Evolutionary conservation across 2,888 invertebrate species (phyloP).

Genomic region (Eutolmus rufibarbis): DNA sequence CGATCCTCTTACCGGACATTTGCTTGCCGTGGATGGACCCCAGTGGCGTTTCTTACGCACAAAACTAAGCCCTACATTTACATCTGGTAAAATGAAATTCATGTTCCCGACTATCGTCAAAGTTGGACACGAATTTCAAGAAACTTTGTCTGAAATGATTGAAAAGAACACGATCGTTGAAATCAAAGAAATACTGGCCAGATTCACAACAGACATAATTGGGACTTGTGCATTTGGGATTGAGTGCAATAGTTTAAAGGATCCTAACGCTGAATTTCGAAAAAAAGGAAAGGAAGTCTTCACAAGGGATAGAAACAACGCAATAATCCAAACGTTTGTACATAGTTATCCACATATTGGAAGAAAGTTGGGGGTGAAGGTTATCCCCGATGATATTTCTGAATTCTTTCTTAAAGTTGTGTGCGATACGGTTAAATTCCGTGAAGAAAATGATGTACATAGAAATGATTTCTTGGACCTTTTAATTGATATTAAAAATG

Average conservation of each 20-base stretch:
- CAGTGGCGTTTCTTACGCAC: slow-evolving; percentile 60
- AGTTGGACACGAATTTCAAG: slow-evolving; percentile 48
- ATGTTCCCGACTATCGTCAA: slow-evolving; percentile 56
- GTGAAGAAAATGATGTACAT: slow-evolving; percentile 63
- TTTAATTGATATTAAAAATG: slow-evolving; percentile 64
- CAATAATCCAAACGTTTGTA: slow-evolving; percentile 45
- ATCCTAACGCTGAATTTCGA: slow-evolving; percentile 59
- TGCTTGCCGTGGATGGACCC: slow-evolving; percentile 53
- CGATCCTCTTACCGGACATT: slow-evolving; percentile 53
- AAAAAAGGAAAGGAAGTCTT: slow-evolving; percentile 50
- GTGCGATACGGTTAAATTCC: slow-evolving; percentile 63
- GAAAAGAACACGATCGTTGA: slow-evolving; percentile 53
- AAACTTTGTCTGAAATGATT: background rate
- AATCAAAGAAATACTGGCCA: slow-evolving; percentile 60
- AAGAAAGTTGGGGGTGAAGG: slow-evolving; percentile 51
- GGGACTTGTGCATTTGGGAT: slow-evolving; percentile 63
- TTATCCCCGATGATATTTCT: slow-evolving; percentile 52
- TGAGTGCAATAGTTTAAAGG: slow-evolving; percentile 60
- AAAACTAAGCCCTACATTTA: slow-evolving; percentile 61
- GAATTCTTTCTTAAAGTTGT: slow-evolving; percentile 64
- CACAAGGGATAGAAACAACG: background rate
- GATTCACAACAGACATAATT: slow-evolving; percentile 65
- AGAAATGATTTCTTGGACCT: slow-evolving; percentile 68
- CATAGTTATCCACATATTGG: slow-evolving; percentile 52
- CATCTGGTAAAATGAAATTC: slow-evolving; percentile 61